These are phyloP conservation scores for Whitmania pigra DNA, from an alignment of 1,140 invertebrate genomes.

Conservation along the genomic window DNA sequence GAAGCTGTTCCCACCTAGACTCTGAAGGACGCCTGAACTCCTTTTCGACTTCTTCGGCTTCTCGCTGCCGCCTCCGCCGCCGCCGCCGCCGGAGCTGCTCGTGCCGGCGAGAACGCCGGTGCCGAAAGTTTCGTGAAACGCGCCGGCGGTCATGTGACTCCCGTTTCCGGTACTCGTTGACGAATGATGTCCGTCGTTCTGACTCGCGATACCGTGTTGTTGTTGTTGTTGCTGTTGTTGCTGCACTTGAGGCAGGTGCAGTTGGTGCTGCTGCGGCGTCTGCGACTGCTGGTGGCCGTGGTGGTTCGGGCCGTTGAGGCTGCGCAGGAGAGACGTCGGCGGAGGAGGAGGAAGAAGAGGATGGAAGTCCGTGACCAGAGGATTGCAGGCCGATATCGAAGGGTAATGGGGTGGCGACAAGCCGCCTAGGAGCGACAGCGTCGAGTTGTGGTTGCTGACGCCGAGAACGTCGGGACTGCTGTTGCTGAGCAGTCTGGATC, in stretches of 20 bases:
- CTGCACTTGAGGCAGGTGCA: too few species aligned
- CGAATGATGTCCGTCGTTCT: too few species aligned
- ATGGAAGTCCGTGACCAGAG: constrained; percentile 6
- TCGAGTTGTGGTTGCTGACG: background rate
- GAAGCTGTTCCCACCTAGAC: background rate
- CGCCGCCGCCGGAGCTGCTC: constrained; percentile 11
- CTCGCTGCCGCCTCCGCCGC: constrained; percentile 1
- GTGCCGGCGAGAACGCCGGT: background rate
- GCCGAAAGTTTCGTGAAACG: background rate
- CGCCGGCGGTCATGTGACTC: constrained; percentile 14
- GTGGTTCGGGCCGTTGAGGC: background rate
- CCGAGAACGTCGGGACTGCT: background rate
- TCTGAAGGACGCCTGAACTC: background rate
- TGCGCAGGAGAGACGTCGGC: background rate
- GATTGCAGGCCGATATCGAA: background rate
- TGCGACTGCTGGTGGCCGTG: background rate
- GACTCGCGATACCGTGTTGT: too few species aligned
- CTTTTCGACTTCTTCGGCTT: constrained; percentile 2
- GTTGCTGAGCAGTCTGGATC: background rate
- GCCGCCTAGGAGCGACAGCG: background rate
- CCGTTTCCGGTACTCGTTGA: constrained; percentile 7
- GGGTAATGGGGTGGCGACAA: background rate
- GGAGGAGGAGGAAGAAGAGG: constrained; percentile 3
- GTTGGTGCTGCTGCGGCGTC: too few species aligned
- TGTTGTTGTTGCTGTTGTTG: too few species aligned